A percentile compares a stretch with the other conserved stretches of the same genome.
phyloP scores from a whole-genome alignment of 2,113 vertebrate genomes.

The Poeciliopsis occidentalis region DNA sequence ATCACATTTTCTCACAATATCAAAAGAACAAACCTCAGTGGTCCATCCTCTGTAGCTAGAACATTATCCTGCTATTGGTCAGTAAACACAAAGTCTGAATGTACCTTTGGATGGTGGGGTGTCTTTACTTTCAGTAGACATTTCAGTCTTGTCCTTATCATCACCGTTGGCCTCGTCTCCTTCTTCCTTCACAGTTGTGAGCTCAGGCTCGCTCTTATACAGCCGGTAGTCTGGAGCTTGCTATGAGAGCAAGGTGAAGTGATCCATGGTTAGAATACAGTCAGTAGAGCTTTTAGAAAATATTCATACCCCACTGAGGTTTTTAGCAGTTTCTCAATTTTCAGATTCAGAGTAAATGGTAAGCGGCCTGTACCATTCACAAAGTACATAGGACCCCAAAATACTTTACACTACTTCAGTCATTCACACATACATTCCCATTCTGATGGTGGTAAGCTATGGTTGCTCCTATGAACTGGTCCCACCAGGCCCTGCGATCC shows the following conservation, averaged over 20 bases:
- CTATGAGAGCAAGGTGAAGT: constrained; percentile 23
- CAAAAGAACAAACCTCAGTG: background rate
- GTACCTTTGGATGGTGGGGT: constrained; percentile 84
- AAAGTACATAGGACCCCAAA: too few relatives aligned
- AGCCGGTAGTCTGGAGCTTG: constrained; percentile 95
- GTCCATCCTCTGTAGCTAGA: background rate
- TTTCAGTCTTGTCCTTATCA: constrained; percentile 85
- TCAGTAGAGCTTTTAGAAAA: too few relatives aligned
- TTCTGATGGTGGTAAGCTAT: too few relatives aligned
- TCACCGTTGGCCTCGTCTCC: constrained; percentile 91
- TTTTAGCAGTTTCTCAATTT: too few relatives aligned
- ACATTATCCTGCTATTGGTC: background rate
- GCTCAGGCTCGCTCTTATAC: constrained; percentile 97
- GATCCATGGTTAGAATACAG: background rate
- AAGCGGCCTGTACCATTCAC: too few relatives aligned
- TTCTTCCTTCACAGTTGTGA: constrained; percentile 94
- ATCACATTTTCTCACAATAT: too few relatives aligned
- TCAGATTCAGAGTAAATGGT: too few relatives aligned
- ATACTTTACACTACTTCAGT: too few relatives aligned
- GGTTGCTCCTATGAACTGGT: too few relatives aligned
- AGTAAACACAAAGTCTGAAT: background rate
- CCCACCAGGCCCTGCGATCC: too few relatives aligned
- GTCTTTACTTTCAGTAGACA: constrained; percentile 81
- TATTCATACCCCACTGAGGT: too few relatives aligned
- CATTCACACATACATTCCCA: too few relatives aligned